Evolutionary conservation across 1,140 invertebrate species (phyloP), one percentile per base, ranked within the genome.

Genomic region (Aphelinus atriplicis): DNA sequence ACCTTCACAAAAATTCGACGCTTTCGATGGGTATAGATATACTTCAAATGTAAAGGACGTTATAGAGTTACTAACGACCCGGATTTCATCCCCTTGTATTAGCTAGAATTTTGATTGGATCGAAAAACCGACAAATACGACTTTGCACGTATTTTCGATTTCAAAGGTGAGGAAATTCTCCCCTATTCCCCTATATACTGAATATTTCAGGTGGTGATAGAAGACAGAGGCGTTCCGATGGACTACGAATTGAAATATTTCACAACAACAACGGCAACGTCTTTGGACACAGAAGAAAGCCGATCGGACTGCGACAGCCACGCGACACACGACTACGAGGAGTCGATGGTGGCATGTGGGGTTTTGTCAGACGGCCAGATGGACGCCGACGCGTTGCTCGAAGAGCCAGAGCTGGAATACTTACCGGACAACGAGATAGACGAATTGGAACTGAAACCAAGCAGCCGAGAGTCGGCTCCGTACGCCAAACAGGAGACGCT

Each of bases 171-270:
- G 26, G 0, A 26, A 26, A 26, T 26, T 26, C 26, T 26, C 0
- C 26, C 26, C 26, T 26, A 26, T 26, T 26, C 26, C 26, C 26
- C 26, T 26, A 26, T 26, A 26, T 26, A 26, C 26, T 26, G 26
- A 26, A 26, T 26, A 26, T 26, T 26, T 26, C 79, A 83, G 71
- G 81, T 70, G 7, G 79, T 83, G 0, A 69, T 81, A 6, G 85
- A 84, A 47, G 61, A 78, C 47, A 76, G 70, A 45, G 78, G 74
- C 0, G 51, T 9, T 6, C 45, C 3, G 42, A 56, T 5, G 2
- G 85, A 86, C 58, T 83, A 82, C 48, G 85, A 87, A 43, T 80
- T 84, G 10, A 87, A 86, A 63, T 87, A 88, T 62, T 87, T 86
- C 73, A 80, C 82, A 1, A 65, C 80, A 0, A 74, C 78, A 6